Conservation (phyloP, 2,113 vertebrate genomes). For the Symphodus melops region DNA sequence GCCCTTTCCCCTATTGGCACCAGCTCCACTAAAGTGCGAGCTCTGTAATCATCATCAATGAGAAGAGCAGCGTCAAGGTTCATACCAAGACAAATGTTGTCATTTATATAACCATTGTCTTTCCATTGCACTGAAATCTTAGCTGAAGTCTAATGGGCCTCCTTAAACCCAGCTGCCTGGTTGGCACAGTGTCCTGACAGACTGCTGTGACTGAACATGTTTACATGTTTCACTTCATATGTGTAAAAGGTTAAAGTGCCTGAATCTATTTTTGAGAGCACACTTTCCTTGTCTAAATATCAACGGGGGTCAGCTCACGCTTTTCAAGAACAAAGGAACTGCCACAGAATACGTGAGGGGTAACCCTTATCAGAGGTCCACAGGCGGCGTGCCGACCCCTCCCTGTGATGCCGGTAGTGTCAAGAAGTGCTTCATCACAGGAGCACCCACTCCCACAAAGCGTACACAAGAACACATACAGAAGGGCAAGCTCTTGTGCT, state of each 20-base stretch:
- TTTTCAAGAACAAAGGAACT: constrained; percentile 53
- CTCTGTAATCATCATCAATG: not conserved
- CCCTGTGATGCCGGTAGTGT: constrained; percentile 44
- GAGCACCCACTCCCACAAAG: constrained; percentile 48
- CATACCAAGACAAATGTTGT: constrained; percentile 17
- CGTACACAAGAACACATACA: constrained; percentile 13
- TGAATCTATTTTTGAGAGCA: constrained; percentile 3
- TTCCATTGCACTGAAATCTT: constrained; percentile 16
- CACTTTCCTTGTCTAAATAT: constrained; percentile 26
- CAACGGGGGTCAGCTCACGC: constrained; percentile 38
- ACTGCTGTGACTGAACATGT: constrained; percentile 2
- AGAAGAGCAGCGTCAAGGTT: constrained; percentile 1
- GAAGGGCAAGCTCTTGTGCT: constrained; percentile 16
- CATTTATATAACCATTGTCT: constrained; percentile 15
- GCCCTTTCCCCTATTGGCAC: not conserved
- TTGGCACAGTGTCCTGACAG: constrained; percentile 16
- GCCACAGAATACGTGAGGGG: constrained; percentile 5
- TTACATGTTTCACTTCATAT: not conserved
- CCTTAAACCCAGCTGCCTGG: constrained; percentile 9
- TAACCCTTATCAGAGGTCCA: constrained; percentile 69
- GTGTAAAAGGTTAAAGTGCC: not conserved
- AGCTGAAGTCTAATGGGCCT: constrained; percentile 24
- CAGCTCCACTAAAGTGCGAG: not conserved
- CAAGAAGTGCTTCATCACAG: constrained; percentile 69
- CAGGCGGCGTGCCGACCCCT: constrained; percentile 49